Percentiles rank a stretch among this genome's conserved stretches.
phyloP scores from a whole-genome alignment of 2,113 vertebrate species.

The Antennarius striatus region DNA sequence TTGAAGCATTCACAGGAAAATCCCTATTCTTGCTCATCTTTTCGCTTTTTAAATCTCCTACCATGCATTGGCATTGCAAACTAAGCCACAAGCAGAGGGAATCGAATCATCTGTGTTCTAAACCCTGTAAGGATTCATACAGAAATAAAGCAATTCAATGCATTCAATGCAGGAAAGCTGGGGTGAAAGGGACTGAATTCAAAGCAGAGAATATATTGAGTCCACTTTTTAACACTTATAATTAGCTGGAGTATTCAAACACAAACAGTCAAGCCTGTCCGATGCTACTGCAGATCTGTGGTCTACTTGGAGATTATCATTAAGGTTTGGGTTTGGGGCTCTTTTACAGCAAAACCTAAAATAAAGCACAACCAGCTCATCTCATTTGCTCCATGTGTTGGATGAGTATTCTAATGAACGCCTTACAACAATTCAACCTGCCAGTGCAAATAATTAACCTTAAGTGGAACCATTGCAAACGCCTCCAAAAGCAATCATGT shows the following conservation, averaged over 20 bases:
- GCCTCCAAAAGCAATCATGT: constrained; percentile 75
- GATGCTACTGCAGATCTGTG: constrained; percentile 70
- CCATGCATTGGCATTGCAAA: constrained; percentile 66
- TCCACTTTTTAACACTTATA: constrained; percentile 68
- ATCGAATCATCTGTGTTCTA: constrained; percentile 66
- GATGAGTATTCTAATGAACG: constrained; percentile 82
- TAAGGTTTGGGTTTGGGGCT: constrained; percentile 71
- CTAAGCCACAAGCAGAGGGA: constrained; percentile 33
- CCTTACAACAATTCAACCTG: constrained; percentile 82
- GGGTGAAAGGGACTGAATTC: constrained; percentile 53
- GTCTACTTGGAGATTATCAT: constrained; percentile 81
- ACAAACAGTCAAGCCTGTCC: constrained; percentile 72
- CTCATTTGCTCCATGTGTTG: constrained; percentile 81
- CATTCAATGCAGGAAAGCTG: constrained; percentile 52
- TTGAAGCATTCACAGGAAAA: constrained; percentile 74
- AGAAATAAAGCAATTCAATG: constrained; percentile 43
- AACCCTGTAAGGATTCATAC: constrained; percentile 57
- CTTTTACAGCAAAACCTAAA: constrained; percentile 66
- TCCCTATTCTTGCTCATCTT: constrained; percentile 68
- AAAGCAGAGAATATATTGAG: constrained; percentile 47
- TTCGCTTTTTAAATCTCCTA: constrained; percentile 72
- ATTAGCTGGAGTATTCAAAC: constrained; percentile 72
- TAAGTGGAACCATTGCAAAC: constrained; percentile 78
- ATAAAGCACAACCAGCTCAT: constrained; percentile 70
- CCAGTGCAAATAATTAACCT: constrained; percentile 84